Evolutionary conservation across 2,888 invertebrate species (phyloP).

Genomic region (Hirtodrosophila alboralis): DNA sequence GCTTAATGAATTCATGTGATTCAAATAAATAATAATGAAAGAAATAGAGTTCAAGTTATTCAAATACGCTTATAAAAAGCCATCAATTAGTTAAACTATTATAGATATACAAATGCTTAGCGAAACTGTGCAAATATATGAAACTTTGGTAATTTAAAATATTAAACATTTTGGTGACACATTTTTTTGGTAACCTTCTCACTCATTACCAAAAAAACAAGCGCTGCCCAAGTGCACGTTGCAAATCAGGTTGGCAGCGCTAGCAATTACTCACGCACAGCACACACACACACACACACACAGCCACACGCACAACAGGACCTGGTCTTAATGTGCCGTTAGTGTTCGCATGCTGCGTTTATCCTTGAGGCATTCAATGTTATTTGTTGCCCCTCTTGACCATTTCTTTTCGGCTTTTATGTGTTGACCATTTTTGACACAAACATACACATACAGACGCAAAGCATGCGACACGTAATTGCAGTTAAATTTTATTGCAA

Average conservation of each 20-base stretch:
- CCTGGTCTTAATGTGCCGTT: constrained; percentile 38
- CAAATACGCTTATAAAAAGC: no score
- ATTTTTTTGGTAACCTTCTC: constrained; percentile 9
- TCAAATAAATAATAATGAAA: no score
- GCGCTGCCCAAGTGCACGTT: constrained; percentile 32
- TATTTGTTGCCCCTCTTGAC: constrained; percentile 25
- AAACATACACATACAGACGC: constrained; percentile 12
- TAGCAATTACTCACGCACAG: constrained; percentile 19
- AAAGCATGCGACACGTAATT: constrained; percentile 66
- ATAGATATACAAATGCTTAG: no score
- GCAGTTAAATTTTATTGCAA: constrained; percentile 76
- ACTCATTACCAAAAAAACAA: neutral
- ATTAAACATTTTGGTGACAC: no score
- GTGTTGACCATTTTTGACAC: constrained; percentile 37
- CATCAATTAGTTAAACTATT: no score
- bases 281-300: constrained; percentile 5
- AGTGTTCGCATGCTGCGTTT: constrained; percentile 40
- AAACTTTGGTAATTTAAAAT: no score
- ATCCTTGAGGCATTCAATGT: constrained; percentile 51
- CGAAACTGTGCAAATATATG: no score
- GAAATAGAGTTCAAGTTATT: no score
- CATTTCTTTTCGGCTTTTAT: constrained; percentile 30
- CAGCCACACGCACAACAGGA: constrained; percentile 16
- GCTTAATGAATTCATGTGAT: no score
- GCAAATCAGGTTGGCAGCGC: constrained; percentile 26